Evolutionary conservation across 2,888 invertebrate genomes (phyloP).

Genomic region (Noctua pronuba): DNA sequence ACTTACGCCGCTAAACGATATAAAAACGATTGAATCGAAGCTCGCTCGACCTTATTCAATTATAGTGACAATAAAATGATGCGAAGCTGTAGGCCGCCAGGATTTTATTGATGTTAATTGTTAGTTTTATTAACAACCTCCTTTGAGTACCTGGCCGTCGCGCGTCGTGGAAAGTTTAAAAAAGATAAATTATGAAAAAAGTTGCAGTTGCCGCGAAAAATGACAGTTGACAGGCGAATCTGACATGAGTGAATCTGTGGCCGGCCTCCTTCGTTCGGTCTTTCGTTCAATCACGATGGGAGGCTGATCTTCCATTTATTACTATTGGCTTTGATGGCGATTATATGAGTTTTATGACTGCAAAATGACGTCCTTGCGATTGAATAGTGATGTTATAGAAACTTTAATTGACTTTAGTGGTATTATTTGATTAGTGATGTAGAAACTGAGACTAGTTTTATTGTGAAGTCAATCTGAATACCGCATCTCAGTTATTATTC

Average conservation of each 20-base stretch:
- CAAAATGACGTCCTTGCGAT: conserved; percentile 70
- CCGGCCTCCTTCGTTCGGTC: conserved; percentile 70
- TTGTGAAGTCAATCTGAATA: conserved; percentile 47
- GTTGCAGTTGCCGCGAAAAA: conserved; percentile 41
- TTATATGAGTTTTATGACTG: conserved; percentile 69
- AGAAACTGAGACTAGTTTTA: conserved; percentile 40
- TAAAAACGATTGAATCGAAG: conserved; percentile 69
- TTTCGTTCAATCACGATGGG: conserved; percentile 77
- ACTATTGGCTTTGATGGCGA: conserved; percentile 81
- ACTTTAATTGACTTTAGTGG: conserved; percentile 66
- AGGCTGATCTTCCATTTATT: conserved; percentile 83
- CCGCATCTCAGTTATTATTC: conserved; percentile 26
- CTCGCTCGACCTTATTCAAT: conserved; percentile 73
- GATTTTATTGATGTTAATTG: conserved; percentile 88
- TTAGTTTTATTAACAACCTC: conserved; percentile 81
- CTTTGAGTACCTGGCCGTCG: conserved; percentile 74
- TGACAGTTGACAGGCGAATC: conserved; percentile 44
- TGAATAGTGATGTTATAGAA: conserved; percentile 61
- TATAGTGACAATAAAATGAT: conserved; percentile 78
- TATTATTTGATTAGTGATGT: conserved; percentile 56
- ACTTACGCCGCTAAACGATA: conserved; percentile 48
- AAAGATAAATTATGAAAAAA: conserved; percentile 27
- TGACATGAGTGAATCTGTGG: conserved; percentile 35
- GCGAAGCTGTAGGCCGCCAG: conserved; percentile 69
- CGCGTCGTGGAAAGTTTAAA: conserved; percentile 68